Conservation (phyloP, 2,113 vertebrate genomes). For the Phalacrocorax carbo region DNA sequence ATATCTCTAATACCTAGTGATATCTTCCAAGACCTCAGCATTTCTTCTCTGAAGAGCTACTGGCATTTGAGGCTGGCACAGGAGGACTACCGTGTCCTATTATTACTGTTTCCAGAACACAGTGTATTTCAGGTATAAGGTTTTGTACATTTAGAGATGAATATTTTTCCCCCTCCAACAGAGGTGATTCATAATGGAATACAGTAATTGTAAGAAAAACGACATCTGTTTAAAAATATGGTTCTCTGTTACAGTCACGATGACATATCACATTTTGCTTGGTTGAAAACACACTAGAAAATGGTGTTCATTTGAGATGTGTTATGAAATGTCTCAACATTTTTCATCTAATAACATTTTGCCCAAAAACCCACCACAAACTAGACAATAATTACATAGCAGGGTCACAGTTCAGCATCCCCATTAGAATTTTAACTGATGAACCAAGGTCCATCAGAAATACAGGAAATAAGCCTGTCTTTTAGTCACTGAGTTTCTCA, state of each 20-base stretch:
- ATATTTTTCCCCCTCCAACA: neutral
- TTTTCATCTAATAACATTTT: conserved; percentile 51
- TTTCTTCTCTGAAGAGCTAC: conserved; percentile 51
- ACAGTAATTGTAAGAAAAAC: conserved; percentile 68
- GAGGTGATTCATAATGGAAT: conserved; percentile 64
- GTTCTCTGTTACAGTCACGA: conserved; percentile 60
- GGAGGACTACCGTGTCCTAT: neutral
- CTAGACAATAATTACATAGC: conserved; percentile 45
- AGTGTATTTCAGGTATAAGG: conserved; percentile 32
- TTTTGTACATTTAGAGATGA: conserved; percentile 35
- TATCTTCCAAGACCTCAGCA: conserved; percentile 20
- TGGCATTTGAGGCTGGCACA: conserved; percentile 46
- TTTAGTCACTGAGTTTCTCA: neutral
- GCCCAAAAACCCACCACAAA: neutral
- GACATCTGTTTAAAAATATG: conserved; percentile 72
- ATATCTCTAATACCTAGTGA: neutral
- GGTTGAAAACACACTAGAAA: conserved; percentile 68
- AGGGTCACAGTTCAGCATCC: conserved; percentile 40
- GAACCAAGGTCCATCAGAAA: conserved; percentile 40
- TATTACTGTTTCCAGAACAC: conserved; percentile 24
- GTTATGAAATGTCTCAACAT: conserved; percentile 61
- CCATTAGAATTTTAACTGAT: conserved; percentile 26
- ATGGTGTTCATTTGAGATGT: conserved; percentile 64
- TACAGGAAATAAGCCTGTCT: conserved; percentile 26
- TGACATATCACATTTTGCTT: conserved; percentile 69